A percentile compares a stretch with the other conserved stretches of the same genome.
Conservation (phyloP, 1,140 invertebrate species). For the Zaprionus nigranus region DNA sequence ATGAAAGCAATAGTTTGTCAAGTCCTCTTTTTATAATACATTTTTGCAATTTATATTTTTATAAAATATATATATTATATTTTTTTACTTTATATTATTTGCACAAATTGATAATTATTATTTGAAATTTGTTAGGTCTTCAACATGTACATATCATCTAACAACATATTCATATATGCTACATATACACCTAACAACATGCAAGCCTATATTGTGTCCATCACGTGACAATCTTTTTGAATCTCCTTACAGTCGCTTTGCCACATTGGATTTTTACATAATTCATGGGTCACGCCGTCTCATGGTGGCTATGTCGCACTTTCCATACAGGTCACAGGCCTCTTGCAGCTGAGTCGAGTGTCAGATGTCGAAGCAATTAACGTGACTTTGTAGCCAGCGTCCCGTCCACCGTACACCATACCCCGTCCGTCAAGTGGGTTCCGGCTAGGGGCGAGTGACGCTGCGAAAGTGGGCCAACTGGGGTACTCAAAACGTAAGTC, state of each 20-base stretch:
- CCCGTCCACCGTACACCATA: background rate
- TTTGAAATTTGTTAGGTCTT: background rate
- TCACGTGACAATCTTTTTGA: background rate
- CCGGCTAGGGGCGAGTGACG: background rate
- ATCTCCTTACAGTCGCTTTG: background rate
- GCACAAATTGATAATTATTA: too few relatives aligned
- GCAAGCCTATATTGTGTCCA: background rate
- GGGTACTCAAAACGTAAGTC: constrained; percentile 28
- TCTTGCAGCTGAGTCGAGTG: constrained; percentile 26
- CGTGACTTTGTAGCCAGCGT: constrained; percentile 50
- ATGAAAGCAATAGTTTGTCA: background rate
- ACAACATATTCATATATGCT: background rate
- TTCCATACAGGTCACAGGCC: constrained; percentile 25
- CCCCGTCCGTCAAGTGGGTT: background rate
- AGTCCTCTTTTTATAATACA: too few relatives aligned
- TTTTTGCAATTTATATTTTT: too few relatives aligned
- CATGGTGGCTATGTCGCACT: background rate
- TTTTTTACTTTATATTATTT: background rate
- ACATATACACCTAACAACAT: background rate
- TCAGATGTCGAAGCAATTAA: constrained; percentile 74
- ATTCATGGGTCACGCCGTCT: constrained; percentile 1
- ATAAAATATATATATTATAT: background rate
- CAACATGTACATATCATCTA: background rate
- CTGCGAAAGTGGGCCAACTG: constrained; percentile 21
- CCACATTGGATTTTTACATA: background rate